These are phyloP conservation scores for Polietes domitor DNA, from an alignment of 2,888 invertebrate species.

Conservation along the genomic window DNA sequence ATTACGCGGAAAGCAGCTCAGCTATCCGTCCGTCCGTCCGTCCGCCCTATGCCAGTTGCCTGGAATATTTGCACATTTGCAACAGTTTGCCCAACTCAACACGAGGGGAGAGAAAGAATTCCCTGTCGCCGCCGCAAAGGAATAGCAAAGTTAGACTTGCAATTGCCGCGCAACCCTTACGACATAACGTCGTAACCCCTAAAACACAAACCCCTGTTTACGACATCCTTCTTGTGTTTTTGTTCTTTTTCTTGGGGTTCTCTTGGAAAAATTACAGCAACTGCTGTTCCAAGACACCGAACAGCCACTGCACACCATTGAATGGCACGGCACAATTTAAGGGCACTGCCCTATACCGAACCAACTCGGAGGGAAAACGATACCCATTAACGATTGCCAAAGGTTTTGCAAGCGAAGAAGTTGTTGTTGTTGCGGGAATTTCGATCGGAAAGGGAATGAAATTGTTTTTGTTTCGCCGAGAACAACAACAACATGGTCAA, in stretches of 20 bases:
- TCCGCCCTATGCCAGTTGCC: too few species aligned
- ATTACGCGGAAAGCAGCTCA: too few species aligned
- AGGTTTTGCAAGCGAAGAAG: not conserved
- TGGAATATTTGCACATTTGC: slow-evolving; percentile 39
- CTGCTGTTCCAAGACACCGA: slow-evolving; percentile 1
- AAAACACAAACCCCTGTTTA: not conserved
- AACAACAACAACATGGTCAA: slow-evolving; percentile 38
- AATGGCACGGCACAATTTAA: not conserved
- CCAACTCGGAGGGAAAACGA: not conserved
- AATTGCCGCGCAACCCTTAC: slow-evolving; percentile 53
- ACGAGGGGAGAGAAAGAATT: not conserved
- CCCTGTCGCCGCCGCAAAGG: not conserved
- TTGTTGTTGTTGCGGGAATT: not conserved
- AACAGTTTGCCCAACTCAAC: slow-evolving; percentile 19
- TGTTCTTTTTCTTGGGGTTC: not conserved
- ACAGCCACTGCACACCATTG: not conserved
- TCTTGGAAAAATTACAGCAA: slow-evolving; percentile 5
- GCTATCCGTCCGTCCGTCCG: too few species aligned
- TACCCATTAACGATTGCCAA: slow-evolving; percentile 15
- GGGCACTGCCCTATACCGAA: slow-evolving; percentile 1
- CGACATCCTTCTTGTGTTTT: not conserved
- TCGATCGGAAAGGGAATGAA: not conserved
- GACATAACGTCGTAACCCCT: slow-evolving; percentile 4
- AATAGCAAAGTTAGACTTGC: slow-evolving; percentile 18
- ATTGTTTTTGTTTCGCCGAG: not conserved